Evolutionary conservation across 2,888 invertebrate genomes (phyloP), one percentile per base, ranked within the genome.

Genomic region (Metalampra italica): DNA sequence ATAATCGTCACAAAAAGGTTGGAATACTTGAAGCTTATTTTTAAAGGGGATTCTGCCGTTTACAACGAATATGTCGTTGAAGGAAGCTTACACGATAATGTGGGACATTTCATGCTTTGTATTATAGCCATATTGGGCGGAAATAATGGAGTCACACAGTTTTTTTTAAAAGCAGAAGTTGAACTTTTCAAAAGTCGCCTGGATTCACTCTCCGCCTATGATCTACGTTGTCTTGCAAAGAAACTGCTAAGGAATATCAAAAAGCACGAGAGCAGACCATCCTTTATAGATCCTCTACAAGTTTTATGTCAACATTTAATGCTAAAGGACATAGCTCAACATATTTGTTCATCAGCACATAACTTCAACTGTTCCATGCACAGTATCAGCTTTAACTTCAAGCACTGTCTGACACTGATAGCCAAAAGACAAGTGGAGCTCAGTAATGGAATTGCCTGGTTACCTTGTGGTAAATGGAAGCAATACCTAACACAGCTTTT

Each of bases 381-480:
- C 57, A 73, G 52, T 59, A 70, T 91, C 49, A 56, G 74, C 67
- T 78, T 93, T 41, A 84, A 90, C 54, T 94, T 93, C 62, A 84
- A 81, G 51, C 71, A 90, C 54, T 91, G 92, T 54, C 77, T 91
- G 13, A 68, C 82, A 34, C 78, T 93, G 53, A 73, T 94, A 45
- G 80, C 86, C 15, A 78, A 70, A 50, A 82, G 92, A 57, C 75
- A 90, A 63, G 90, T 93, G 11, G 79, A 86, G 53, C 54, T 93
- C 32, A 66, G 57, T 29, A 71, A 79, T 58, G 93, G 93, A 0
- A 64, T 79, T 43, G 92, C 90, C 7, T 58, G 60, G 7, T 72
- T 93, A 53, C 85, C 91, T 5, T 92, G 92, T 70, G 83, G 86
- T 2, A 81, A 83, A 66, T 93, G 92, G 92, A 91, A 85, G 63